These are phyloP conservation scores for Zoanthus gigantus DNA, from an alignment of 92 coral and sea anemone species.

Conservation along the genomic window DNA sequence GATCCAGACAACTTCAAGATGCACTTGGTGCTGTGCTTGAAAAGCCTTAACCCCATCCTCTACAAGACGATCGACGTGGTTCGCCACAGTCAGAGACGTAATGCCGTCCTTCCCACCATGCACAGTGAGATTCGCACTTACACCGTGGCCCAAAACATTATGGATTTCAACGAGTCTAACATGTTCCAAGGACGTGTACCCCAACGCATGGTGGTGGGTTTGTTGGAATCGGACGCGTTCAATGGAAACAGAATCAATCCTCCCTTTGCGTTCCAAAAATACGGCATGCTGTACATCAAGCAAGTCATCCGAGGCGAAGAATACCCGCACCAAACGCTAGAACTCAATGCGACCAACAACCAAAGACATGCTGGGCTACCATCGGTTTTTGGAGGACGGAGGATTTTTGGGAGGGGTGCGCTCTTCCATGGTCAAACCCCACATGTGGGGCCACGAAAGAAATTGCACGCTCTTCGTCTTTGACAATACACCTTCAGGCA, in stretches of 20 bases:
- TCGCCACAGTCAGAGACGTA: background rate
- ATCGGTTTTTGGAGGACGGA: conserved; percentile 34
- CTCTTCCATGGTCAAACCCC: background rate
- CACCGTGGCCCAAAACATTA: background rate
- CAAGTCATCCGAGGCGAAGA: conserved; percentile 51
- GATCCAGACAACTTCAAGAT: background rate
- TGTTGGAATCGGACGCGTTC: background rate
- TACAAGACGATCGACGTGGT: background rate
- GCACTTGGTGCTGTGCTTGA: background rate
- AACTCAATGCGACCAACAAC: background rate
- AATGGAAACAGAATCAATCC: background rate
- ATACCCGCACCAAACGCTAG: conserved; percentile 46
- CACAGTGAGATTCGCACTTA: background rate
- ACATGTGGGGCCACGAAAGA: conserved; percentile 34
- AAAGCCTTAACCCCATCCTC: background rate
- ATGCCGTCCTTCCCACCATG: background rate
- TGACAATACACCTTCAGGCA: conserved; percentile 40
- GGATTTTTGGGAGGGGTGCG: background rate
- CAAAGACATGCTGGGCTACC: conserved; percentile 39
- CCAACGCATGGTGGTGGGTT: background rate
- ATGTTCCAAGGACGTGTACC: background rate
- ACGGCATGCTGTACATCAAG: background rate
- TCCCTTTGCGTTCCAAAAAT: conserved; percentile 18
- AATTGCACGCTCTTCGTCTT: conserved; percentile 41
- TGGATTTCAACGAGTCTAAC: background rate